Conservation (phyloP, 2,113 vertebrate genomes). For the Jaculus jaculus region DNA sequence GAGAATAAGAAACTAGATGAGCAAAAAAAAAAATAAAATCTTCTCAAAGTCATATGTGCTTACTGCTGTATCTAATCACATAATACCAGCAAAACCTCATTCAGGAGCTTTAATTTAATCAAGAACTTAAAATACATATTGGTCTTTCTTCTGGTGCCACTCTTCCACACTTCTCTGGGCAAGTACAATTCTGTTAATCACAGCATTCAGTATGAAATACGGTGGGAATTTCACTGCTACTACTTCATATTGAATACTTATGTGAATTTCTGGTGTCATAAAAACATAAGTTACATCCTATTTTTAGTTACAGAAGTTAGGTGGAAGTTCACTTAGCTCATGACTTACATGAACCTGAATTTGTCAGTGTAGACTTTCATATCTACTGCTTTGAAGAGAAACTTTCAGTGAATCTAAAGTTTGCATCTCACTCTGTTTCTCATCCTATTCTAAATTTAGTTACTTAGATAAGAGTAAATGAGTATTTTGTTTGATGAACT, state of each 20-base stretch:
- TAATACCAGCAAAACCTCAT: not conserved
- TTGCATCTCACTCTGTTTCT: not conserved
- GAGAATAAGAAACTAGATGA: not conserved
- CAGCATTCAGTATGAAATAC: not conserved
- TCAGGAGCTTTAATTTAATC: conserved; percentile 4
- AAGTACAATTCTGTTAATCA: not conserved
- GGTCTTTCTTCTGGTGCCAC: not conserved
- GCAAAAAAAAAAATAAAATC: not conserved
- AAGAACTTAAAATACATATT: not conserved
- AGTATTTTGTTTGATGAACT: conserved; percentile 40
- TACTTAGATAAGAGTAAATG: not conserved
- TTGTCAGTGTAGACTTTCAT: not conserved
- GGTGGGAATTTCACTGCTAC: not conserved
- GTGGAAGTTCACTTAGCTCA: conserved; percentile 18
- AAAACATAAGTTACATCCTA: not conserved
- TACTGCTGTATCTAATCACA: not conserved
- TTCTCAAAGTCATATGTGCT: not conserved
- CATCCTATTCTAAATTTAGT: not conserved
- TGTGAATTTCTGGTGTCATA: not conserved
- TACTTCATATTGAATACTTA: not conserved
- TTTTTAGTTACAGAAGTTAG: not conserved
- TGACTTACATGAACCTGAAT: not conserved
- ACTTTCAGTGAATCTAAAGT: not conserved
- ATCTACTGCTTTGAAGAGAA: not conserved
- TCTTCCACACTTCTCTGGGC: not conserved